A percentile compares a stretch with the other conserved stretches of the same genome.
These are phyloP conservation scores for Tetranychus piercei DNA, from an alignment of 2,888 invertebrate genomes.

Conservation along the genomic window DNA sequence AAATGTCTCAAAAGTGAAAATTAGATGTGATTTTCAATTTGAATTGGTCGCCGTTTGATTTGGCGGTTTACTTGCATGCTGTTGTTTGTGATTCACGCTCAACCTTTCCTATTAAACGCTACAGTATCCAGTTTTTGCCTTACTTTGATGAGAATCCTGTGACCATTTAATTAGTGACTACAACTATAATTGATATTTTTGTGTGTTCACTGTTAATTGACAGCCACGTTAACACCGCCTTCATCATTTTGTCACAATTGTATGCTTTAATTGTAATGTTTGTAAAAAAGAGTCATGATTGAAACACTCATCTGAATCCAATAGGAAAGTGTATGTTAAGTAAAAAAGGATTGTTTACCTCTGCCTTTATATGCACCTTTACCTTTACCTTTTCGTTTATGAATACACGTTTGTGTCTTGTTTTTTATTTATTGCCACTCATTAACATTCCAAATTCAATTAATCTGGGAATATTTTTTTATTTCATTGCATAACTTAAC, in stretches of 20 bases:
- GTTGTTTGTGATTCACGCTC: not conserved
- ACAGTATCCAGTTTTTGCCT: not conserved
- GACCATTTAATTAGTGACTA: not conserved
- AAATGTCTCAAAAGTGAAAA: too few relatives aligned
- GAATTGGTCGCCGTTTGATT: too few relatives aligned
- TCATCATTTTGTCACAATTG: not conserved
- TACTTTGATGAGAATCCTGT: not conserved
- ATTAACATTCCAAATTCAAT: not conserved
- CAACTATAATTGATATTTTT: not conserved
- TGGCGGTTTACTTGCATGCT: too few relatives aligned
- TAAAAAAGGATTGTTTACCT: too few relatives aligned
- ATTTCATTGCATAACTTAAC: not conserved
- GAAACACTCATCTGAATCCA: too few relatives aligned
- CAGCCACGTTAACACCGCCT: not conserved
- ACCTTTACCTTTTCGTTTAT: not conserved
- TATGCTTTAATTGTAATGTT: not conserved
- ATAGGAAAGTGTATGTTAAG: too few relatives aligned
- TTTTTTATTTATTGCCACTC: not conserved
- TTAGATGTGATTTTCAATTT: too few relatives aligned
- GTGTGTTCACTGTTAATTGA: not conserved
- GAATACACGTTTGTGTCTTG: not conserved
- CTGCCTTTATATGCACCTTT: not conserved
- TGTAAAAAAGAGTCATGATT: too few relatives aligned
- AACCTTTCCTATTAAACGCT: not conserved
- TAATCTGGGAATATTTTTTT: conserved; percentile 1